Evolutionary conservation across 2,888 invertebrate species (phyloP), one percentile per base, ranked within the genome.

Genomic region (Dynastes maya): DNA sequence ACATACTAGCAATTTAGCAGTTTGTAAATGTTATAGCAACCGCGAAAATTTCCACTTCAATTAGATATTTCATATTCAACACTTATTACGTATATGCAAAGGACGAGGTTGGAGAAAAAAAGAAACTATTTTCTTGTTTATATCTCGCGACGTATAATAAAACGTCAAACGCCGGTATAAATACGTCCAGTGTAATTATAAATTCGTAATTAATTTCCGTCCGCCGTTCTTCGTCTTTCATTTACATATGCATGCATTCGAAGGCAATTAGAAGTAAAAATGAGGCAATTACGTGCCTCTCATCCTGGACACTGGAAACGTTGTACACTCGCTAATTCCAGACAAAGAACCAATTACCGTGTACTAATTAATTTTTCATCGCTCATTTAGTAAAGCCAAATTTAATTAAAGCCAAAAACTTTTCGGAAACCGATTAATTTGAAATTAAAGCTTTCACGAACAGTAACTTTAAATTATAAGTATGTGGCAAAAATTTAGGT

Each of bases 321-420:
- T 49, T 22, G 68, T 49, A 5, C 5, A 9, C 22, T 37, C 55
- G 71, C 55, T 71, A 71, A 71, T 71, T 71, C 55, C 37, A 37
- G 22, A 71, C 71, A 71, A 71, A 53, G 71, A 71, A 55, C 71
- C 71, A 71, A 71, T 55, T 71, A 55, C 32, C 55, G 29, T 71
- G 55, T 55, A 68, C 61, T 74, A 74, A 74, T 74, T 74, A 74
- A 74, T 63, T 74, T 72, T 74, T 74, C 61, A 74, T 45, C 40
- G 45, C 58, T 61, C 61, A 61, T 74, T 74, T 74, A 61, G 61
- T 61, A 61, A 61, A 72, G 45, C 61, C 11, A 74, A 74, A 74
- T 74, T 74, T 74, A 74, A 74, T 74, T 74, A 74, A 61, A 29
- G 11, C 27, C 5, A 29, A 51, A 11, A 68, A 51, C 68, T 68